A percentile compares a stretch with the other conserved stretches of the same genome.
These are phyloP conservation scores for Aegithalos caudatus DNA, from an alignment of 2,113 vertebrate genomes.

Conservation along the genomic window DNA sequence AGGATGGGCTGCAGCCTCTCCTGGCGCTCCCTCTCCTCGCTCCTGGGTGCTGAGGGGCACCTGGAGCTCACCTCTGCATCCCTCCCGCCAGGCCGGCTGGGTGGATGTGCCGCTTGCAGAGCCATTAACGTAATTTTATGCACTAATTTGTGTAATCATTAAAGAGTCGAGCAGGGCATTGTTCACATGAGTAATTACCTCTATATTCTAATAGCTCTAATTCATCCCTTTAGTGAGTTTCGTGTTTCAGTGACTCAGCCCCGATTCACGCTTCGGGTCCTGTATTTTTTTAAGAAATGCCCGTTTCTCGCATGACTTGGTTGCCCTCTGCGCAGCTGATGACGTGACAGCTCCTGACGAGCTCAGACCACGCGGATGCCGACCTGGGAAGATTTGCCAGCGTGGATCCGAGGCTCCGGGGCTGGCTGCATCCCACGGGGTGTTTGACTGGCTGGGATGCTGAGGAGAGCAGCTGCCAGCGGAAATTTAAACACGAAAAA, in stretches of 20 bases:
- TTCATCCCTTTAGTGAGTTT: constrained; percentile 9
- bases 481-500: neutral
- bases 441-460: neutral
- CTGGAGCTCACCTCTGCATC: neutral
- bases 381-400: neutral
- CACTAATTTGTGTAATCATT: constrained; percentile 61
- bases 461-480: neutral
- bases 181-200: constrained; percentile 56
- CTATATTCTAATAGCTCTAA: constrained; percentile 26
- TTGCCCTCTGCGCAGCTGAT: neutral
- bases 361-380: neutral
- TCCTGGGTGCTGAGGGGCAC: neutral
- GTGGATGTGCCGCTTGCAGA: neutral
- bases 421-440: neutral
- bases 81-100: neutral
- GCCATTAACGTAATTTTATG: constrained; percentile 34
- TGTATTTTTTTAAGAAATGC: neutral
- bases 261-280: neutral
- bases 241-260: neutral
- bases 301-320: neutral
- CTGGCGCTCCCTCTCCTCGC: neutral
- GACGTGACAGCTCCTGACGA: neutral
- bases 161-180: constrained; percentile 33
- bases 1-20: neutral
- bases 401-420: neutral